Conservation (phyloP, 2,888 invertebrate species). For the Molanna angustata region DNA sequence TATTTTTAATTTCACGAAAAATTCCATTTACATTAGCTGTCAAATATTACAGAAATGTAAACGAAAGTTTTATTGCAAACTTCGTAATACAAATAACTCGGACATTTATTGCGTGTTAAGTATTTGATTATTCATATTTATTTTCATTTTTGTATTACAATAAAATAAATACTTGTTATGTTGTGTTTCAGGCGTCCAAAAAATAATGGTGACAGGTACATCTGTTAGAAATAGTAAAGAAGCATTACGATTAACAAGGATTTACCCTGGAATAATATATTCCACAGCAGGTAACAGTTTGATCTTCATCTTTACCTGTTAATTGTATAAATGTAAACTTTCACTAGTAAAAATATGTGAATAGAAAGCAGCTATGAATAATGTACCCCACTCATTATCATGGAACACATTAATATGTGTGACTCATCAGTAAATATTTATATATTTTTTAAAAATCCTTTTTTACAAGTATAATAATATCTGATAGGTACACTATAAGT, state of each 20-base stretch:
- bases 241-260: slow-evolving; percentile 81
- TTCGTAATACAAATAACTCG: too few species aligned
- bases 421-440: too few species aligned
- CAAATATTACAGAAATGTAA: not conserved
- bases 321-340: slow-evolving; percentile 1
- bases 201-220: slow-evolving; percentile 91
- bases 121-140: too few species aligned
- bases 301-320: too few species aligned
- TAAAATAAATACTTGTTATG: slow-evolving; percentile 14
- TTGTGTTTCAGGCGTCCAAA: slow-evolving; percentile 78
- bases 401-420: too few species aligned
- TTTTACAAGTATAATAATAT: too few species aligned
- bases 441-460: too few species aligned
- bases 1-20: not conserved
- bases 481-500: too few species aligned
- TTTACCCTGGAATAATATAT: slow-evolving; percentile 87
- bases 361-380: slow-evolving; percentile 6
- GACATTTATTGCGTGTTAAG: too few species aligned
- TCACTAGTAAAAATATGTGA: not conserved
- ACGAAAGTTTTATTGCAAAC: too few species aligned
- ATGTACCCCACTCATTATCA: too few species aligned
- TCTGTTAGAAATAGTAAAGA: slow-evolving; percentile 88
- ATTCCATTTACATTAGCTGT: not conserved
- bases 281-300: slow-evolving; percentile 90
- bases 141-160: too few species aligned